Conservation (phyloP, 2,797 vertebrate genomes). For the Pyrocephalus nanus region DNA sequence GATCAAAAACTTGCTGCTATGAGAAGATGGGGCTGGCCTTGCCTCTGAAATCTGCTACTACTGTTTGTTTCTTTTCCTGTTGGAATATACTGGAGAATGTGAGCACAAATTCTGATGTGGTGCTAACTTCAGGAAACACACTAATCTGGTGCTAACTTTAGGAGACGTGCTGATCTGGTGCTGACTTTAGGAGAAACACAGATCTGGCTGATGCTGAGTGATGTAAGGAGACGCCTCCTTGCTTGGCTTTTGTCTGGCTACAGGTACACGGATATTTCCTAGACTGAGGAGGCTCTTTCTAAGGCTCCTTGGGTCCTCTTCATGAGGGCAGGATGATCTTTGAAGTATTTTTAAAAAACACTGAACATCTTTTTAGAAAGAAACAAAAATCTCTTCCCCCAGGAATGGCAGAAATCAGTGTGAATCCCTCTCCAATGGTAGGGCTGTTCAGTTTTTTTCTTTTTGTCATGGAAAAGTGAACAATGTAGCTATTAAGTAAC, state of each 20-base stretch:
- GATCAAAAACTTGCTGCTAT: slow-evolving; percentile 31
- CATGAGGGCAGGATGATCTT: neutral
- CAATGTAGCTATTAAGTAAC: neutral
- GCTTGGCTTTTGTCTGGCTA: neutral
- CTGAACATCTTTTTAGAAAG: neutral
- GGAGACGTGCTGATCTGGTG: neutral
- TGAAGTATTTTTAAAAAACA: neutral
- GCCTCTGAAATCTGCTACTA: slow-evolving; percentile 6
- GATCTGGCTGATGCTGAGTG: neutral
- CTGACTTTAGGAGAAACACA: neutral
- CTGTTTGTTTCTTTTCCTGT: neutral
- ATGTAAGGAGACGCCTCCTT: neutral
- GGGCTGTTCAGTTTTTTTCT: neutral
- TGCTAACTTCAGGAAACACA: slow-evolving; percentile 2
- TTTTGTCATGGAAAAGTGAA: neutral
- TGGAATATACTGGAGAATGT: slow-evolving; percentile 33
- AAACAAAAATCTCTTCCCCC: neutral
- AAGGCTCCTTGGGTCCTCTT: neutral
- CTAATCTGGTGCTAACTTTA: neutral
- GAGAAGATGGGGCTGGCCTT: neutral
- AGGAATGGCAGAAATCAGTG: neutral
- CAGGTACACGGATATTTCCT: neutral
- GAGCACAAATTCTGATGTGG: slow-evolving; percentile 2
- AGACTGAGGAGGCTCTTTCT: neutral
- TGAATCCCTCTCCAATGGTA: neutral